Evolutionary conservation across 2,888 invertebrate species (phyloP), one percentile per base, ranked within the genome.

Genomic region (Myathropa florea): DNA sequence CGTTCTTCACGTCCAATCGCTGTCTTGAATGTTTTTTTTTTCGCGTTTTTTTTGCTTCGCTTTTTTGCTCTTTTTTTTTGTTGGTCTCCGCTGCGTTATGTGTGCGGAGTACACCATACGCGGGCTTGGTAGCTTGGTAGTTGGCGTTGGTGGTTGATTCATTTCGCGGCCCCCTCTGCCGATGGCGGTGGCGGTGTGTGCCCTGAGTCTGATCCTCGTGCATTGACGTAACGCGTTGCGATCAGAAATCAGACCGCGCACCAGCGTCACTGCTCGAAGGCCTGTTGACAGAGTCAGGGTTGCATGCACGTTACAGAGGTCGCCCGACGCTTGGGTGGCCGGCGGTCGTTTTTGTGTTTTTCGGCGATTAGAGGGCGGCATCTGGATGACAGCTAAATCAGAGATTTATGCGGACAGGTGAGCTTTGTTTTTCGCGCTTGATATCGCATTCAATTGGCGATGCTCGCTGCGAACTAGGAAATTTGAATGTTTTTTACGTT

Each of bases 1-100:
- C 84, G 89, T 89, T 89, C 88, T 86, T 71, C 78, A 33, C 68
- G 55, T 71, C 68, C 70, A 65, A 59, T 59, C 39, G 65, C 78
- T 64, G 71, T 67, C 63, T 76, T 77, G 33, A 61, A 18, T 24
- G 33, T 63, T 79, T 80, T 79, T 80, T 76, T 80, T 71, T 33
- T 28, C 55, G 18, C 60, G 36, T 77, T 60, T 59, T n/a, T 14
- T 57, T 79, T 71, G 39, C 39, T 59, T 63, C 59, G 33, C 33
- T 33, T 12, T 33, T 33, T 33, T 33, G 33, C 12, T 12, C 12
- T 7, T 7, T 7, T n/a, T 18, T 46, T 46, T 68, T 53, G 24
- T 61, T 65, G 33, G 26, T 46, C 53, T 57, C 36, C 21, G 65
- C 30, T 26, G 63, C 26, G 23, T 60, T 67, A 6, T 39, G 33